Conservation (phyloP, 2,113 vertebrate genomes). For the Tyto alba region DNA sequence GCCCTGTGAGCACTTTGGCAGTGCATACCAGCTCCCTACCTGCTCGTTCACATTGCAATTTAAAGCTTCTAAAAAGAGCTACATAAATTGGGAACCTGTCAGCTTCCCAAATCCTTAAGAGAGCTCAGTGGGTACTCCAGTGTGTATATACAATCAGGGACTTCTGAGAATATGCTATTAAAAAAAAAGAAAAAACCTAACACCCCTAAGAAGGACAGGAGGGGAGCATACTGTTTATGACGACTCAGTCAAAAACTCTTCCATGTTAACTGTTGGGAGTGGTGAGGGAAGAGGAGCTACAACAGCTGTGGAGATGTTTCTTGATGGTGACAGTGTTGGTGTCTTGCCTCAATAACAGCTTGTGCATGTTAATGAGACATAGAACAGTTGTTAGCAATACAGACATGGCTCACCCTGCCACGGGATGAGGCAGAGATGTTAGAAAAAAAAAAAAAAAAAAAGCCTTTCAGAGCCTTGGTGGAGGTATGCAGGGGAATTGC, state of each 20-base stretch:
- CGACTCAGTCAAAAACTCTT: background rate
- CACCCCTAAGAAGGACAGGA: background rate
- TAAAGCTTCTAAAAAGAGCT: background rate
- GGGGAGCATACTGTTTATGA: background rate
- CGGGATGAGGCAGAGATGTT: background rate
- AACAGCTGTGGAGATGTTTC: background rate
- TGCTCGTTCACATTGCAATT: too few species aligned
- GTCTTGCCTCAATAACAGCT: too few species aligned
- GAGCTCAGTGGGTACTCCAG: background rate
- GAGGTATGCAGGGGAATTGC: fast-evolving
- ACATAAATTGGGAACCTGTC: background rate
- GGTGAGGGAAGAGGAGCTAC: background rate
- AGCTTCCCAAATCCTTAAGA: background rate
- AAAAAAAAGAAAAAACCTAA: background rate
- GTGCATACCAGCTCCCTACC: background rate
- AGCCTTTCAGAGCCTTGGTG: background rate
- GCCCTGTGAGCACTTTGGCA: background rate
- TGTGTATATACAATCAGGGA: background rate
- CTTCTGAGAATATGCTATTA: background rate
- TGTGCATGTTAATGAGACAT: background rate
- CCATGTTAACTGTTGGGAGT: background rate
- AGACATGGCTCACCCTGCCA: fast-evolving
- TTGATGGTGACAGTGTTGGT: background rate
- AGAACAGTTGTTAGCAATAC: background rate
- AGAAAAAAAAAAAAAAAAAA: background rate